Conservation (phyloP, 2,797 vertebrate species). For the Allobates femoralis region DNA sequence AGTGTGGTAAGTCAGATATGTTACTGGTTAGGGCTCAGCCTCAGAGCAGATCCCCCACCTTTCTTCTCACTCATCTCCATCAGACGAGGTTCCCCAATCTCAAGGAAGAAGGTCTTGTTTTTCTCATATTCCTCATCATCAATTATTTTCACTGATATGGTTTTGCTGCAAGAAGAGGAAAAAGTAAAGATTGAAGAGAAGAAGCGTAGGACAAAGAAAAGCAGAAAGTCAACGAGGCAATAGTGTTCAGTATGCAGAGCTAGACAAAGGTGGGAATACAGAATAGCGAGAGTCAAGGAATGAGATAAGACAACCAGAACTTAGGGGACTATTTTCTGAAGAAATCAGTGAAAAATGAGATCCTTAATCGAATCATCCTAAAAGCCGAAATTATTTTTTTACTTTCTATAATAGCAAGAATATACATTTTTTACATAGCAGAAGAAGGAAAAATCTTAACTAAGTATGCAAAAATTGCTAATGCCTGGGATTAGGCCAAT, state of each 20-base stretch:
- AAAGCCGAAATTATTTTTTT: not conserved
- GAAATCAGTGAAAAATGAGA: slow-evolving; percentile 27
- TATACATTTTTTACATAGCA: not conserved
- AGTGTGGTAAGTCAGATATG: slow-evolving; percentile 77
- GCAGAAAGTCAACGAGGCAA: slow-evolving; percentile 50
- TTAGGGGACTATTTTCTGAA: not conserved
- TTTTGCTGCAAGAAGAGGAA: slow-evolving; percentile 83
- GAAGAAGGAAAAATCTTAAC: not conserved
- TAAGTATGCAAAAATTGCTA: too few species aligned
- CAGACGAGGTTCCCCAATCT: slow-evolving; percentile 90
- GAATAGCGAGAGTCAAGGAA: not conserved
- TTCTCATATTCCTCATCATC: slow-evolving; percentile 99
- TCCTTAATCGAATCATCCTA: not conserved
- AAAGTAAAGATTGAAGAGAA: slow-evolving; percentile 78
- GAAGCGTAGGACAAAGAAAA: slow-evolving; percentile 67
- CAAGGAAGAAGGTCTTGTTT: slow-evolving; percentile 98
- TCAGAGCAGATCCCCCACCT: slow-evolving; percentile 85
- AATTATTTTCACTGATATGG: slow-evolving; percentile 93
- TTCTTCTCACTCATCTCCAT: slow-evolving; percentile 99
- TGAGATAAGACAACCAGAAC: slow-evolving; percentile 29
- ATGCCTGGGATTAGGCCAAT: not conserved
- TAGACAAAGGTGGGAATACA: slow-evolving; percentile 8
- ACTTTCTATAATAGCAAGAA: not conserved
- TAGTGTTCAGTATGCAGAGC: slow-evolving; percentile 3
- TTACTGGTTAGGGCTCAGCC: slow-evolving; percentile 73